A percentile compares a stretch with the other conserved stretches of the same genome.
These are phyloP conservation scores for Aldabrachelys gigantea DNA, from an alignment of 2,113 vertebrate genomes.

Conservation along the genomic window DNA sequence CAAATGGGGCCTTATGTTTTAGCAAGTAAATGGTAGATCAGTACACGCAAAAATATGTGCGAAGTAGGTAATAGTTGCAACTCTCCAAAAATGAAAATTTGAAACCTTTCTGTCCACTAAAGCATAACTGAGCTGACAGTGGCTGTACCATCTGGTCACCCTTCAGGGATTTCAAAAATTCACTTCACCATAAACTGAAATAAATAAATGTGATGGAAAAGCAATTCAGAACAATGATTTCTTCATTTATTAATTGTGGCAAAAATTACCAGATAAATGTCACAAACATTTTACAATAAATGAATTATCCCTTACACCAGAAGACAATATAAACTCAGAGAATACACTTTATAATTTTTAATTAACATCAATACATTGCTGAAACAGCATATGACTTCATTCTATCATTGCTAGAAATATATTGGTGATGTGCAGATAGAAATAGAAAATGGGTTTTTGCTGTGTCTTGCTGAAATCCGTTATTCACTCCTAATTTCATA, in stretches of 20 bases:
- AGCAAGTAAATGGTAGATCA: neutral
- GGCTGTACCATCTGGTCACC: neutral
- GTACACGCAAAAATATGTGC: neutral
- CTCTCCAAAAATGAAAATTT: neutral
- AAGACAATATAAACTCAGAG: constrained; percentile 46
- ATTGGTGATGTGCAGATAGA: constrained; percentile 29
- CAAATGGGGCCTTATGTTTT: neutral
- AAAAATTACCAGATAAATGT: constrained; percentile 10
- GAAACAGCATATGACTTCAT: constrained; percentile 8
- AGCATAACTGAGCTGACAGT: neutral
- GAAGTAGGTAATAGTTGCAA: neutral
- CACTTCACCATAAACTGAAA: neutral
- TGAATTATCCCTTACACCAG: constrained; percentile 22
- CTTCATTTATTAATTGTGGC: constrained; percentile 52
- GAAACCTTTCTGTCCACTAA: neutral
- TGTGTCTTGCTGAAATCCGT: constrained; percentile 10
- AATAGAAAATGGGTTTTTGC: constrained; percentile 15
- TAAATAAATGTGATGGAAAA: constrained; percentile 10
- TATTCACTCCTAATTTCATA: constrained; percentile 14
- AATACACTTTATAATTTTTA: constrained; percentile 40
- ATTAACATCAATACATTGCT: constrained; percentile 32
- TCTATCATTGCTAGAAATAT: neutral
- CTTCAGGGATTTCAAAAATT: neutral
- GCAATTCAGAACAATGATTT: constrained; percentile 28
- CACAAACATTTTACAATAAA: constrained; percentile 36